Base-by-base conservation (phyloP, 1,140 invertebrate species). In the Cotesia chilonis region DNA sequence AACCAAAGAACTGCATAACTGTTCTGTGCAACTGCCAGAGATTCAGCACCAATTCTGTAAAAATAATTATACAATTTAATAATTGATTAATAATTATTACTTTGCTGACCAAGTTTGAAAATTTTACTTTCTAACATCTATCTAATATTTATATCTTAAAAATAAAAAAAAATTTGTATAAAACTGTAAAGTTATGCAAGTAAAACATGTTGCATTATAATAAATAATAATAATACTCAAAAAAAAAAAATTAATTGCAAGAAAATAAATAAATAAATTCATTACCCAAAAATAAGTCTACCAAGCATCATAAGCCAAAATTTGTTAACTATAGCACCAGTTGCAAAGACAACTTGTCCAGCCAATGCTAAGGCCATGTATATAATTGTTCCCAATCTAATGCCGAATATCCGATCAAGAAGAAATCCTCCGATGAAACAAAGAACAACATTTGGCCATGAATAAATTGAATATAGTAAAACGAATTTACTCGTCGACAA, bases 1-100 rank as follows among this genome's bases (percentile, higher is more conserved):
- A 99, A 99, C 98, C 97, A 99, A 17, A 95, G 89, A 0, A 98
- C 97, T 1, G 97, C 96, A 88, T 99, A 99, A 76, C 94, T 97
- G 82, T 99, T 99, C 82, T 98, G 97, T n/a, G 96, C 97, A 3
- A 99, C 97, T 54, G 95, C 94, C 60, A 99, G 84, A 0, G 96
- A 98, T 88, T 99, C 98, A 14, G 95, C 96, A 17, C 97, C 97
- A 85, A 99, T 95, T 68, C 95, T 96, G 81, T 35, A 63, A 60
- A 14, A 41, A 41, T 47, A 47, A 47, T 47, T 17, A 17, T 17
- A 17, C 17, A 17, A 17, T 17, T 17, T 17, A 17, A 17, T 17
- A 17, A 17, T 17, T 17, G 17, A 17, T 17, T 17, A 17, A 17
- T 17, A 17, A 17, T 17, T 17, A 17, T 17, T 17, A 17, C 0